These are phyloP conservation scores for Prionailurus viverrinus DNA, from an alignment of 2,113 vertebrate genomes.

Conservation along the genomic window DNA sequence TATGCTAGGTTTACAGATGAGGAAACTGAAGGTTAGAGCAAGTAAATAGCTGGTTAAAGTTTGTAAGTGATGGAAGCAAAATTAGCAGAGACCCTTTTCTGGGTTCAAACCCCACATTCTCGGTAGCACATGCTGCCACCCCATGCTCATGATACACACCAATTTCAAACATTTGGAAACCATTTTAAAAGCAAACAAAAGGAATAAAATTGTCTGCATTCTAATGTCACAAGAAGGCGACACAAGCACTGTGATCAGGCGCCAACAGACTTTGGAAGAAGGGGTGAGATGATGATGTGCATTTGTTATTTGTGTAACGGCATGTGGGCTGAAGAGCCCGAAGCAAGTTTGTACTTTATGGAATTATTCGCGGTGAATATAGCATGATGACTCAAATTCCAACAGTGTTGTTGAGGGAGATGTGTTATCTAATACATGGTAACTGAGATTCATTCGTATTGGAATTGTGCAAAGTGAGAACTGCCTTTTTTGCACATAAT, in stretches of 20 bases:
- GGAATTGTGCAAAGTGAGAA: not conserved
- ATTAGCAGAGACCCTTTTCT: not conserved
- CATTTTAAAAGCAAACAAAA: not conserved
- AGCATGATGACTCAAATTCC: not conserved
- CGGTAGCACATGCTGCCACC: not conserved
- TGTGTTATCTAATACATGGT: not conserved
- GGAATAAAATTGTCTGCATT: not conserved
- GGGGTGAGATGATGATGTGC: not conserved
- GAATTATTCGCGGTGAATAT: not conserved
- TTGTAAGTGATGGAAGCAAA: not conserved
- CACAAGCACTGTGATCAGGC: not conserved
- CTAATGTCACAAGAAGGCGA: not conserved
- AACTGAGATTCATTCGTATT: not conserved
- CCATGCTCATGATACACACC: not conserved
- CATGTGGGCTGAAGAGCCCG: not conserved
- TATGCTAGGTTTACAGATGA: not conserved
- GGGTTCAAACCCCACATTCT: not conserved
- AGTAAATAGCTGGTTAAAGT: not conserved
- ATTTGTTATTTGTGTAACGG: not conserved
- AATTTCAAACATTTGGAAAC: not conserved
- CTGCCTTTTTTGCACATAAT: not conserved
- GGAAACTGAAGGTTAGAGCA: not conserved
- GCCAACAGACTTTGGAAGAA: not conserved
- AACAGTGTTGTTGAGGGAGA: not conserved
- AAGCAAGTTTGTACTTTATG: not conserved